phyloP scores from a whole-genome alignment of 2,888 invertebrate genomes.

The Eurytoma adleriae region DNA sequence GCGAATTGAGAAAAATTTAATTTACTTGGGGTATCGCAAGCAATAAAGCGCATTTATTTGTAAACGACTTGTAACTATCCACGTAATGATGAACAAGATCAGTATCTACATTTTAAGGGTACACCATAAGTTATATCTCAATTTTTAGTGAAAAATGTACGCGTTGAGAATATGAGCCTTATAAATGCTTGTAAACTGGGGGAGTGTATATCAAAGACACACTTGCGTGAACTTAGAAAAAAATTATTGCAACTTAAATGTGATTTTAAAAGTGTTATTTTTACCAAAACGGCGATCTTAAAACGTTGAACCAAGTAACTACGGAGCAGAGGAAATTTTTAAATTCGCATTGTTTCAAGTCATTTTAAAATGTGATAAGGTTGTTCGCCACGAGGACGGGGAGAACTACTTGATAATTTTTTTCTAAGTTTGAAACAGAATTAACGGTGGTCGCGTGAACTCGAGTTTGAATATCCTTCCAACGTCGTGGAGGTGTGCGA shows the following conservation, averaged over 20 bases:
- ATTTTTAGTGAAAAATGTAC: conserved; percentile 11
- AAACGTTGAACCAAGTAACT: neutral
- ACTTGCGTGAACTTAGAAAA: conserved; percentile 3
- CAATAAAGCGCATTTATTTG: conserved; percentile 27
- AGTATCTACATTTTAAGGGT: conserved; percentile 11
- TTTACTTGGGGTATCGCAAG: no score
- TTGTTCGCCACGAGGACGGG: neutral
- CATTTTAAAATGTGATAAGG: neutral
- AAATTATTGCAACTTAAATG: neutral
- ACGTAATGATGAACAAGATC: conserved; percentile 11
- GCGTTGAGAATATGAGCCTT: conserved; percentile 1
- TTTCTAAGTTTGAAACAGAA: neutral
- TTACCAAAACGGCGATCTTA: neutral
- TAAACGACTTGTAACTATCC: neutral
- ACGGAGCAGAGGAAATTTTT: neutral
- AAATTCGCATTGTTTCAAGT: neutral
- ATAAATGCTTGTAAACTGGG: conserved; percentile 14
- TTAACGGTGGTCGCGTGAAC: neutral
- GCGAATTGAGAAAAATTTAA: neutral
- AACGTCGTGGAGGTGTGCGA: neutral
- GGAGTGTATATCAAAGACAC: neutral
- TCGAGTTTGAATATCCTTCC: conserved; percentile 1
- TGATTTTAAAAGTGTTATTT: neutral
- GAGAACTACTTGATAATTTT: neutral
- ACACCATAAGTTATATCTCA: conserved; percentile 12